Evolutionary conservation across 2,797 vertebrate species (phyloP).

Genomic region (Apogon hyalosoma): DNA sequence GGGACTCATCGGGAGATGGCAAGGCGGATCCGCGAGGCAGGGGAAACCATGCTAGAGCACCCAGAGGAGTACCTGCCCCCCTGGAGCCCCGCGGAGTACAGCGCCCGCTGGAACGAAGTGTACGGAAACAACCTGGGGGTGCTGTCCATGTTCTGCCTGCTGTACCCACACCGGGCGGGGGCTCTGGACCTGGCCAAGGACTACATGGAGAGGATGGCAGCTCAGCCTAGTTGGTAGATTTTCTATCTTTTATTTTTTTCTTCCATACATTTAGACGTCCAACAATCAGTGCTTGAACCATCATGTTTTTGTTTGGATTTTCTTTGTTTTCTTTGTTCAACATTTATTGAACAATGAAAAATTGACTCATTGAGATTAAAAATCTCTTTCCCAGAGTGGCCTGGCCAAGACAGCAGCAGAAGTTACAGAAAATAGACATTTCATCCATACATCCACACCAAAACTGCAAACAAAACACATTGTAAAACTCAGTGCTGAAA

Average conservation of each 20-base stretch:
- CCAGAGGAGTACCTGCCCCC: slow-evolving; percentile 94
- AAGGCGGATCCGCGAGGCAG: slow-evolving; percentile 86
- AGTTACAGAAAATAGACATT: too few species aligned
- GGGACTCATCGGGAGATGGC: slow-evolving; percentile 89
- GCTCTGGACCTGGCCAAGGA: slow-evolving; percentile 91
- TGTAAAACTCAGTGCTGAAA: too few species aligned
- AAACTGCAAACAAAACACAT: too few species aligned
- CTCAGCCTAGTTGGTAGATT: slow-evolving; percentile 99
- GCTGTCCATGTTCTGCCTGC: slow-evolving; percentile 95
- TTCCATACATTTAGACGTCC: background rate
- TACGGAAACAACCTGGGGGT: slow-evolving; percentile 98
- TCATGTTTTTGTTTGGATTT: too few species aligned
- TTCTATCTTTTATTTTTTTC: slow-evolving; percentile 77
- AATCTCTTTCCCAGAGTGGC: too few species aligned
- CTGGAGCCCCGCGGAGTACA: slow-evolving; percentile 93
- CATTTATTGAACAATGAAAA: too few species aligned
- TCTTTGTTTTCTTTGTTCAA: too few species aligned
- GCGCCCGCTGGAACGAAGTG: slow-evolving; percentile 96
- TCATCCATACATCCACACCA: too few species aligned
- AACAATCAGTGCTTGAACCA: too few species aligned
- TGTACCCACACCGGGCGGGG: slow-evolving; percentile 93
- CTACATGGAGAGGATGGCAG: slow-evolving; percentile 99
- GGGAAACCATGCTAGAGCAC: slow-evolving; percentile 91
- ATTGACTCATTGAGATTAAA: too few species aligned
- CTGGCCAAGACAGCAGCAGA: too few species aligned